Evolutionary conservation across 1,140 invertebrate species (phyloP), one percentile per base, ranked within the genome.

Genomic region (Batillaria attramentaria): DNA sequence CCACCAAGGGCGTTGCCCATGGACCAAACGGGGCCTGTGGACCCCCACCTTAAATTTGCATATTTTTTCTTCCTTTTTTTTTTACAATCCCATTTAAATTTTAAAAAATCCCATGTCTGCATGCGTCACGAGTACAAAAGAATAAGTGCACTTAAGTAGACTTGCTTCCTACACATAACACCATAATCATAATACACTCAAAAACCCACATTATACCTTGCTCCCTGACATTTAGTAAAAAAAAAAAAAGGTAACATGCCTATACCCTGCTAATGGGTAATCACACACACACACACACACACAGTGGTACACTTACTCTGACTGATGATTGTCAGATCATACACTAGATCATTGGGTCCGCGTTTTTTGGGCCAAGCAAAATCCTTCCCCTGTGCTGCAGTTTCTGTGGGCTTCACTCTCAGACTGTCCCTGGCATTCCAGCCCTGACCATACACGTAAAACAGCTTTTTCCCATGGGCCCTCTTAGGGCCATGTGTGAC

Each of bases 391-490:
- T 84, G 79, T 18, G 83, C 80, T 35, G 81, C 82, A n/a, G 83
- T 84, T 28, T 77, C 57, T 20, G 83, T 83, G 2, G 87, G 86
- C 33, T 81, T 75, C 20, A 81, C 79, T 33, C 68, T 76, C 35
- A 80, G 57, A 1, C 85, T 84, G 83, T 88, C 86, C 68, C 76
- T 66, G 4, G 84, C 85, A 75, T 84, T 80, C 79, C 81, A 85
- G n/a, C 81, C 83, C 46, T 79, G 73, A 1, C 88, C 86, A 80
- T 84, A 87, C 18, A 89, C 87, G 83, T 88, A 89, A 72, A 85
- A 87, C n/a, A 89, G 46, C 54, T 85, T 87, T 66, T 89, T 88
- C 24, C 88, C 80, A 41, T 86, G 82, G 3, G 84, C 83, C 46
- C 78, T 80, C 24, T 70, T 57, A 39, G 88, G 88, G 28, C 88